Evolutionary conservation across 2,797 vertebrate genomes (phyloP), one percentile per base, ranked within the genome.

Genomic region (Tarsius wallacei): DNA sequence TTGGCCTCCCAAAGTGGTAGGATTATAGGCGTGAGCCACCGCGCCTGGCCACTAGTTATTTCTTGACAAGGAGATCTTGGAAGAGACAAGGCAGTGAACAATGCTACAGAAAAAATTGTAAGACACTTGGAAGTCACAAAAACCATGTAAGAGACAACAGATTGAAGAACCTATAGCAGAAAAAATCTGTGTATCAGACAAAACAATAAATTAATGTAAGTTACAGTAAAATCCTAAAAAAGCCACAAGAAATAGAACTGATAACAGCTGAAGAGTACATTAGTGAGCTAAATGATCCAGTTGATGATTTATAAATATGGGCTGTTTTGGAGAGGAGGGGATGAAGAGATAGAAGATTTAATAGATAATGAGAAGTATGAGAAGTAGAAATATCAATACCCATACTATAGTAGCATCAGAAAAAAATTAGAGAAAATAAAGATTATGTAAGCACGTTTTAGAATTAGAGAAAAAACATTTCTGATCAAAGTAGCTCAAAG

Each of bases 191-290:
- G 55, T 26, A 63, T 13, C 4, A 94, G 16, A 70, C 21, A 42
- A 89, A 82, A 85, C 17, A 94, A 81, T 19, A n/a, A 90, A 55
- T 95, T 95, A 81, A 91, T 77, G 49, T 26, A 73, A 66, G 16
- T 63, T 73, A 76, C 21, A 88, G 68, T 61, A 63, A 94, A 71
- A 11, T 11, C 3, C 31, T 55, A 28, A 73, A 21, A 68, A 21
- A 70, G 26, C 57, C 5, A 19, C 57, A 26, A 59, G 16, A 68
- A 22, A n/a, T 4, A 63, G 70, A 95, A 87, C 9, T 4, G 26
- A 0, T 73, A 82, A 93, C 15, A 68, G 59, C 3, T 76, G 7
- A 91, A 63, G 31, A 93, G 64, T 10, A 49, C 7, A 70, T 66
- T 7, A 87, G 10, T 78, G 19, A 95, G 55, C 22, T 87, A 4